These are phyloP conservation scores for Phrynocephalus vlangalii DNA, from an alignment of 2,797 vertebrate genomes.

Conservation along the genomic window DNA sequence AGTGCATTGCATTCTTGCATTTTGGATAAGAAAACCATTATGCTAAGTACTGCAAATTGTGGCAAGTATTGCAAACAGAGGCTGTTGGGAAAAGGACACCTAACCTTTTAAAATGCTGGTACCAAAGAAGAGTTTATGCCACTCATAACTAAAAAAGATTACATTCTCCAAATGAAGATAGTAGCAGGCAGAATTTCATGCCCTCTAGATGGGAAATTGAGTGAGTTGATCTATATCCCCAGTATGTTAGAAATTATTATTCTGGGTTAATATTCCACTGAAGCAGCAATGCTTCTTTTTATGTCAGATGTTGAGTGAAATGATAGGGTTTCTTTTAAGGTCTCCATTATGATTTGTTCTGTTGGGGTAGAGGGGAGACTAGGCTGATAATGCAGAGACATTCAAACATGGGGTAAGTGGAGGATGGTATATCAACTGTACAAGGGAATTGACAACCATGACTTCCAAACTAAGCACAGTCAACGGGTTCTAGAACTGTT, in stretches of 20 bases:
- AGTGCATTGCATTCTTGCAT: background rate
- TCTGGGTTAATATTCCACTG: slow-evolving; percentile 26
- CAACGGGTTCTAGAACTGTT: background rate
- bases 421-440: background rate
- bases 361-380: background rate
- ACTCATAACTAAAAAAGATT: slow-evolving; percentile 44
- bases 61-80: background rate
- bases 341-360: background rate
- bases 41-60: background rate
- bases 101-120: slow-evolving; percentile 21
- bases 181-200: background rate
- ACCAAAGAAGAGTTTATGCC: slow-evolving; percentile 2
- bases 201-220: slow-evolving; percentile 40
- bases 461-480: background rate
- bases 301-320: slow-evolving; percentile 11
- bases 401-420: background rate
- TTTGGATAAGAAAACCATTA: background rate
- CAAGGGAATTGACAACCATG: background rate
- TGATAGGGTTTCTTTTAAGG: background rate
- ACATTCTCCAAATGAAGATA: slow-evolving; percentile 22
- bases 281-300: slow-evolving; percentile 7
- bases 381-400: background rate
- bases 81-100: slow-evolving; percentile 28
- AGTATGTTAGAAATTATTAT: slow-evolving; percentile 16
- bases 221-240: slow-evolving; percentile 9